These are phyloP conservation scores for Sesia bembeciformis DNA, from an alignment of 2,888 invertebrate species.

Conservation along the genomic window DNA sequence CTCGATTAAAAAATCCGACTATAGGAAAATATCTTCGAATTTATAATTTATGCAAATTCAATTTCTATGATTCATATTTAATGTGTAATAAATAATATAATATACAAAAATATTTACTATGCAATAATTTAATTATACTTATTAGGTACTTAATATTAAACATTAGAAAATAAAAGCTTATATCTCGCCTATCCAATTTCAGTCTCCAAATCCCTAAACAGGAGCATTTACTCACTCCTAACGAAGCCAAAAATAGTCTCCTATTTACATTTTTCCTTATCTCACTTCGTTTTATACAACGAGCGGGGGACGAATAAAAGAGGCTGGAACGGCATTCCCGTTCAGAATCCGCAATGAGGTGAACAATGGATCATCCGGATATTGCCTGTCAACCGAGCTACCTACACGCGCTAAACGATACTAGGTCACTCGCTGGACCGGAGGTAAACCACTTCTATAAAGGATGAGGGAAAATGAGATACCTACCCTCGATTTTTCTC, in stretches of 20 bases:
- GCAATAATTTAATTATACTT: no score
- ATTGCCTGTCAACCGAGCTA: constrained; percentile 62
- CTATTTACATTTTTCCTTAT: constrained; percentile 37
- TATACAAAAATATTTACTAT: no score
- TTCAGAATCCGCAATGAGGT: constrained; percentile 63
- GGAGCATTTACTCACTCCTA: not conserved
- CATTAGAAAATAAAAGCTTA: no score
- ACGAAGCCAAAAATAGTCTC: constrained; percentile 16
- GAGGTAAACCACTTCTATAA: constrained; percentile 1
- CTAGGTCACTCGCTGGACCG: constrained; percentile 21
- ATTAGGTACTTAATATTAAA: no score
- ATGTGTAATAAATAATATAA: no score
- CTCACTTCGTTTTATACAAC: constrained; percentile 8
- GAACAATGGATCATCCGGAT: constrained; percentile 70
- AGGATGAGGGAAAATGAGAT: not conserved
- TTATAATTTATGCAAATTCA: no score
- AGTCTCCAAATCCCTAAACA: no score
- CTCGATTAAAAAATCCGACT: no score
- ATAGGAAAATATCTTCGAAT: no score
- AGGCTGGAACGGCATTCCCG: constrained; percentile 22
- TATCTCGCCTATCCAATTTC: no score
- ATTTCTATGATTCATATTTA: no score
- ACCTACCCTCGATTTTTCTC: not conserved
- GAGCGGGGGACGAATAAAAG: constrained; percentile 32
- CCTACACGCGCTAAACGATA: constrained; percentile 32